Evolutionary conservation across 2,888 invertebrate species (phyloP).

Genomic region (Drosophila nr. perissopoda): DNA sequence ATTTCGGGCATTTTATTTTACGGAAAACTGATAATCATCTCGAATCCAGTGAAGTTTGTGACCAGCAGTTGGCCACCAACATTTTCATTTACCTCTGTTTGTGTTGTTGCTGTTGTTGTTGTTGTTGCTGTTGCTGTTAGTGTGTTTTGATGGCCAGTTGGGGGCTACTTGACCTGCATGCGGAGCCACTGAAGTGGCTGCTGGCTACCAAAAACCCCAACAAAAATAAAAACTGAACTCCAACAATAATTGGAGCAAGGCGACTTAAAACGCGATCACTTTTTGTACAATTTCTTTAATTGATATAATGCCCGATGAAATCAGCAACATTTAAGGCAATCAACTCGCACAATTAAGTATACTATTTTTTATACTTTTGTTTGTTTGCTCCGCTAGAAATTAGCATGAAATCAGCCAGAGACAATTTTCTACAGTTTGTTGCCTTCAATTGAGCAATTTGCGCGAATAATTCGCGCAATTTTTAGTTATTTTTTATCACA

Average conservation of each 20-base stretch:
- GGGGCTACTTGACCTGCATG: constrained; percentile 70
- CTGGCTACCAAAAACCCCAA: constrained; percentile 13
- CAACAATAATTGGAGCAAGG: constrained; percentile 64
- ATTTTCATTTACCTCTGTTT: constrained; percentile 65
- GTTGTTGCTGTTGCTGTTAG: constrained; percentile 8
- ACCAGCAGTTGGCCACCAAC: constrained; percentile 30
- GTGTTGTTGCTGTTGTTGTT: constrained; percentile 8
- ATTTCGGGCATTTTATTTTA: constrained; percentile 68
- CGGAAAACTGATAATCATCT: constrained; percentile 79
- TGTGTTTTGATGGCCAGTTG: constrained; percentile 33
- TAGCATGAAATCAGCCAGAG: constrained; percentile 64
- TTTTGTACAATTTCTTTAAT: constrained; percentile 64
- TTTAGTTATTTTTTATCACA: constrained; percentile 27
- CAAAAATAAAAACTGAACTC: constrained; percentile 16
- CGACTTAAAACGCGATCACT: constrained; percentile 44
- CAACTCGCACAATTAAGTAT: constrained; percentile 71
- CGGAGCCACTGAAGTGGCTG: constrained; percentile 48
- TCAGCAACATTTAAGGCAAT: constrained; percentile 72
- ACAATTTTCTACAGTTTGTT: constrained; percentile 36
- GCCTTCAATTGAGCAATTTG: constrained; percentile 46
- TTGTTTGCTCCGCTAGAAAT: constrained; percentile 43
- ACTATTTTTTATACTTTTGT: constrained; percentile 5
- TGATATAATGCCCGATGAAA: constrained; percentile 63
- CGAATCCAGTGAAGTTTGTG: constrained; percentile 5
- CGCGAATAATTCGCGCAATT: constrained; percentile 27